Evolutionary conservation across 2,113 vertebrate species (phyloP), one percentile per base, ranked within the genome.

Genomic region (Myxocyprinus asiaticus): DNA sequence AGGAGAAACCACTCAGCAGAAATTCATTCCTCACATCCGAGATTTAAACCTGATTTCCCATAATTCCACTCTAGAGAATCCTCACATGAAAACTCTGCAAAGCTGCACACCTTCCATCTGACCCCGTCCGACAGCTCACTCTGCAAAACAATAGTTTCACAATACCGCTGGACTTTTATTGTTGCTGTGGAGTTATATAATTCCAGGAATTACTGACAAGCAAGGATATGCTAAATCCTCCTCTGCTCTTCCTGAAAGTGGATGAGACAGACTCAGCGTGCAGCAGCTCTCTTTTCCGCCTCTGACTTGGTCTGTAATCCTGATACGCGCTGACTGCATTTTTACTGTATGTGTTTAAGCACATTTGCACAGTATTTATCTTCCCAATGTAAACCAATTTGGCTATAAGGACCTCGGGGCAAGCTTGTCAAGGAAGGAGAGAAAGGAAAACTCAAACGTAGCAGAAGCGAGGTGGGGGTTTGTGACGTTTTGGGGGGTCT

Each of bases 381-480:
- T 91, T 88, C 85, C 88, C 90, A 92, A 87, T 93, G 91, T 93
- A 93, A 93, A 93, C 92, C 91, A 93, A 92, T 93, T 93, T 93
- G 85, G 89, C 87, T 93, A 86, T 91, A 90, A 93, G 92, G 90
- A 89, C 90, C 88, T 83, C 68, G 86, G 90, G 90, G 91, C 89
- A 90, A 90, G 89, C 89, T 82, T 84, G 88, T 86, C 78, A 68
- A 82, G 33, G 69, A 71, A 77, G 84, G 78, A 69, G 87, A 91
- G 90, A 91, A 92, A 89, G 85, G 84, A 90, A 91, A 84, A 91
- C 63, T 86, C 88, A 33, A 83, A 91, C 89, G 84, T 78, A 88
- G 92, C 91, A 92, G 89, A 92, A 91, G 90, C 91, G 22, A 33
- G 87, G 77, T 85, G 82, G 78, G 81, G 83, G 80, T 81, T 85